These are phyloP conservation scores for Leucoptera coffeella DNA, from an alignment of 2,888 invertebrate genomes.

Conservation along the genomic window DNA sequence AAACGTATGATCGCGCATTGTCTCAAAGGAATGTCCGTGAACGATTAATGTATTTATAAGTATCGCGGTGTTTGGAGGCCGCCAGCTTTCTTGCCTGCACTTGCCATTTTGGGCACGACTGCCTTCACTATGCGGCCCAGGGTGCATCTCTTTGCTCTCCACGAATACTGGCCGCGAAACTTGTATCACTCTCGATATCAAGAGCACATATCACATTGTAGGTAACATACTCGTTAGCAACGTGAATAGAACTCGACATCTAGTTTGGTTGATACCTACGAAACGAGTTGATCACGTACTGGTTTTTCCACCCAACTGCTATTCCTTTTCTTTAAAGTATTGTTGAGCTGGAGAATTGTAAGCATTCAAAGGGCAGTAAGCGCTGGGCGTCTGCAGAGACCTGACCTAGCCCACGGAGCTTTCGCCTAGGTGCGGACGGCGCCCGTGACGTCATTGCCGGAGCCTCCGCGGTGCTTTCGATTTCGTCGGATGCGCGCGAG, in stretches of 20 bases:
- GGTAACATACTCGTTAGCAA: too few relatives aligned
- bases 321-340: too few relatives aligned
- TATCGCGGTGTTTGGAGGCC: constrained; percentile 14
- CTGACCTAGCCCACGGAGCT: constrained; percentile 49
- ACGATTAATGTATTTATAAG: constrained; percentile 26
- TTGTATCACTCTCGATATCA: too few relatives aligned
- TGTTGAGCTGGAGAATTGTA: too few relatives aligned
- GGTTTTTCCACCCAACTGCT: background rate
- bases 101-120: constrained; percentile 10
- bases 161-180: too few relatives aligned
- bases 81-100: constrained; percentile 19
- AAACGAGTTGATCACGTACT: too few relatives aligned
- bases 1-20: constrained; percentile 3
- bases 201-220: too few relatives aligned
- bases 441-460: constrained; percentile 40
- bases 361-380: too few relatives aligned
- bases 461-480: background rate
- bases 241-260: too few relatives aligned
- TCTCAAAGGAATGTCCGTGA: constrained; percentile 7
- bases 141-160: too few relatives aligned
- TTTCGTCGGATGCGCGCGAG: background rate
- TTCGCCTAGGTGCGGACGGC: constrained; percentile 52
- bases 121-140: too few relatives aligned
- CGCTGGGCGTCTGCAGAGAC: constrained; percentile 10
- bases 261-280: too few relatives aligned